phyloP scores from a whole-genome alignment of 2,113 vertebrate genomes.

The Chionomys nivalis region DNA sequence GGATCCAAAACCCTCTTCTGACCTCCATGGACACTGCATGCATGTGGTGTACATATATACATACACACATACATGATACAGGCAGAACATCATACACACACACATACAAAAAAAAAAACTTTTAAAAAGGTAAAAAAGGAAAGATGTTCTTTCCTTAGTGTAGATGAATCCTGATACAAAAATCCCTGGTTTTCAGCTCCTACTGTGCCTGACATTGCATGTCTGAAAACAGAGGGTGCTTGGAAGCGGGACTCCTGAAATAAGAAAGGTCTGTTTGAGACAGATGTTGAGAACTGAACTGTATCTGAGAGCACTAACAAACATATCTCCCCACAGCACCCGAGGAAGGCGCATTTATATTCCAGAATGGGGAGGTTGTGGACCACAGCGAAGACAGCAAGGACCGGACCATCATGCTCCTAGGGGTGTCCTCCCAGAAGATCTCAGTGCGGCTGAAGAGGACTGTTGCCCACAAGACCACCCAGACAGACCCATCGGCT shows the following conservation, averaged over 20 bases:
- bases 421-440: conserved; percentile 86
- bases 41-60: background rate
- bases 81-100: background rate
- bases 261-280: background rate
- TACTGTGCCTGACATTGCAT: background rate
- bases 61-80: background rate
- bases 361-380: conserved; percentile 86
- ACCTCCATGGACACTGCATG: background rate
- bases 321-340: conserved; percentile 81
- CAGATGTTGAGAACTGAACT: background rate
- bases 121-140: background rate
- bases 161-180: background rate
- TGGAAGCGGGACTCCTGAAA: background rate
- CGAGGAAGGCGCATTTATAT: conserved; percentile 91
- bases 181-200: background rate
- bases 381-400: conserved; percentile 87
- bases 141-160: background rate
- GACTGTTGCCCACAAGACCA: conserved; percentile 88
- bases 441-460: conserved; percentile 87
- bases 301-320: background rate
- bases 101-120: no score
- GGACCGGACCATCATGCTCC: conserved; percentile 92
- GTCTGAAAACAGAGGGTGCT: background rate
- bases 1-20: background rate
- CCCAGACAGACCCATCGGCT: conserved; percentile 89